A percentile compares a stretch with the other conserved stretches of the same genome.
Evolutionary conservation across 1,140 invertebrate species (phyloP).

Genomic region (Acromyrmex echinatior): DNA sequence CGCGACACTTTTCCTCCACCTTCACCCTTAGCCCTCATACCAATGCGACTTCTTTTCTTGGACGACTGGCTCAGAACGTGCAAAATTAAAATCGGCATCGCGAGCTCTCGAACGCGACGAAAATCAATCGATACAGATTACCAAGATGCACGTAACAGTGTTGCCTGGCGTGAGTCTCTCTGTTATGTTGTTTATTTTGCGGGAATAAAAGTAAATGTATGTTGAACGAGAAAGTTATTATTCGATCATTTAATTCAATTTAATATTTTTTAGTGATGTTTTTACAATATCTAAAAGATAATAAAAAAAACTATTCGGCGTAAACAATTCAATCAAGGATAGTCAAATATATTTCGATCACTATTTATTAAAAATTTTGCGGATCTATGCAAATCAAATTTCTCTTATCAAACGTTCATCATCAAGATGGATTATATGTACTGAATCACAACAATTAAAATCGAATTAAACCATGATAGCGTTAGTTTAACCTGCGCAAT

Average conservation of each 20-base stretch:
- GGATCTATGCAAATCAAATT: constrained; percentile 10
- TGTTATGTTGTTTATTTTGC: constrained; percentile 7
- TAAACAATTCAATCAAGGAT: not conserved
- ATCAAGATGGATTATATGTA: constrained; percentile 49
- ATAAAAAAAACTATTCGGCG: not conserved
- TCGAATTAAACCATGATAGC: constrained; percentile 67
- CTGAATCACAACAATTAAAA: constrained; percentile 61
- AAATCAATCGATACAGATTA: constrained; percentile 50
- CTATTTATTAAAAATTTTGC: not conserved
- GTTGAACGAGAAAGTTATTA: constrained; percentile 10
- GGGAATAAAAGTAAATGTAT: not conserved
- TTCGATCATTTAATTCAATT: not conserved
- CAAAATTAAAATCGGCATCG: constrained; percentile 80
- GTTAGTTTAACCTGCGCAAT: constrained; percentile 47
- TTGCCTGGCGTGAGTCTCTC: constrained; percentile 8
- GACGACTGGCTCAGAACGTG: constrained; percentile 68
- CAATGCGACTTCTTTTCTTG: constrained; percentile 66
- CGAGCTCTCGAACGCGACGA: constrained; percentile 65
- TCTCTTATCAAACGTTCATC: constrained; percentile 12
- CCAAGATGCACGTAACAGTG: constrained; percentile 37
- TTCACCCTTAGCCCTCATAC: constrained; percentile 48
- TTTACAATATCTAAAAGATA: not conserved
- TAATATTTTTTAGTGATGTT: not conserved
- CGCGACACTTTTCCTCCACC: constrained; percentile 69
- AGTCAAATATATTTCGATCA: constrained; percentile 2